These are phyloP conservation scores for Dolomedes plantarius DNA, from an alignment of 2,888 invertebrate species.

Conservation along the genomic window DNA sequence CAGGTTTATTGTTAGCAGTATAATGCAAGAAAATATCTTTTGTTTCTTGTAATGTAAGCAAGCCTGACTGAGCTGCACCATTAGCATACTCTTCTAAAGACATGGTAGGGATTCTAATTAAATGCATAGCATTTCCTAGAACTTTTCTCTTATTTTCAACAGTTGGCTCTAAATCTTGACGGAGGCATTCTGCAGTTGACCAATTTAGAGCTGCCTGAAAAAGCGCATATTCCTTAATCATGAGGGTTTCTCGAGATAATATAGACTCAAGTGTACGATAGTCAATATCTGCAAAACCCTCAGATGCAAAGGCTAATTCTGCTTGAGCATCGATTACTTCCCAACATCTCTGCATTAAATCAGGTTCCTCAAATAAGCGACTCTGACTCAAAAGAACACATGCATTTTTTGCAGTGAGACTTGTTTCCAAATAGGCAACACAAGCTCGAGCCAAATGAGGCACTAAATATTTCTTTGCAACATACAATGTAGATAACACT, in stretches of 20 bases:
- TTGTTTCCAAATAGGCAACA: slow-evolving; percentile 95
- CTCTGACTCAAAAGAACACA: slow-evolving; percentile 96
- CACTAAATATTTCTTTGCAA: slow-evolving; percentile 97
- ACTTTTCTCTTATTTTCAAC: slow-evolving; percentile 82
- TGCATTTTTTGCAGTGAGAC: slow-evolving; percentile 96
- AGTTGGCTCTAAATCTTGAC: slow-evolving; percentile 88
- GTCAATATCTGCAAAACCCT: slow-evolving; percentile 97
- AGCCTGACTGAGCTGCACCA: slow-evolving; percentile 93
- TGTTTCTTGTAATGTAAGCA: slow-evolving; percentile 93
- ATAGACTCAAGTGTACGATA: slow-evolving; percentile 93
- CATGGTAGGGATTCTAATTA: slow-evolving; percentile 96
- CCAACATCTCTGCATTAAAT: slow-evolving; percentile 97
- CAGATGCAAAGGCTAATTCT: slow-evolving; percentile 95
- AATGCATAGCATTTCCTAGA: slow-evolving; percentile 84
- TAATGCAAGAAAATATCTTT: slow-evolving; percentile 96
- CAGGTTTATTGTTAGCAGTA: slow-evolving; percentile 88
- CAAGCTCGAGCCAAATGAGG: slow-evolving; percentile 95
- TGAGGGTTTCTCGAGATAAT: slow-evolving; percentile 92
- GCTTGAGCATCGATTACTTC: slow-evolving; percentile 98
- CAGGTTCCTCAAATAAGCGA: slow-evolving; percentile 95
- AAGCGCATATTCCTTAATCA: slow-evolving; percentile 88
- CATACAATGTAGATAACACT: slow-evolving; percentile 94
- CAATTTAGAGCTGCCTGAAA: slow-evolving; percentile 93
- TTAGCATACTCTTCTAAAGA: slow-evolving; percentile 94
- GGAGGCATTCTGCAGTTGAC: slow-evolving; percentile 92